Evolutionary conservation across 2,888 invertebrate species (phyloP), one percentile per base, ranked within the genome.

Genomic region (Microctonus aethiopoides): DNA sequence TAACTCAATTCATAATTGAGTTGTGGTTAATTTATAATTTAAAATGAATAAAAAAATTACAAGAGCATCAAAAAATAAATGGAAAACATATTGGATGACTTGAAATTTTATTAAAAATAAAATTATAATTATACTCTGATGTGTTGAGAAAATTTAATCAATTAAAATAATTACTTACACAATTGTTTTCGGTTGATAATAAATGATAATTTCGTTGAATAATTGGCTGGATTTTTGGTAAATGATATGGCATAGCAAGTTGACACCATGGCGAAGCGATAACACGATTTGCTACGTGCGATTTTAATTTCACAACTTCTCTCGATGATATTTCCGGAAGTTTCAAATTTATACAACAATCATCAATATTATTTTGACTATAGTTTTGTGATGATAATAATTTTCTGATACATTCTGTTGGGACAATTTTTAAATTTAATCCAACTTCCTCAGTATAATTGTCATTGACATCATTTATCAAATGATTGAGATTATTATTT

Each of bases 241-340:
- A 81, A 74, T 85, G 83, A 74, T 85, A 82, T n/a, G 83, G 84
- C 70, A 79, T 76, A 26, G 77, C 72, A 26, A 82, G 78, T 72
- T 85, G 85, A 39, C 78, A 76, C 85, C 85, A 85, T 13, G 85
- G 85, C 20, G 85, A 85, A n/a, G 85, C 85, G 1, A 80, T 82
- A 13, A 84, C 85, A 22, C 83, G 80, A 74, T 85, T 85, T 11
- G 84, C 83, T 54, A 85, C 85, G 57, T 82, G 80, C 59, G 80
- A 78, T 54, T 75, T 80, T 22, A 78, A 74, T 29, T 76, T 72
- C 67, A 6, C 22, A 26, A n/a, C 6, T 5, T 29, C 59, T 20
- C 13, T 22, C 3, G 22, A 13, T 13, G 26, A 62, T 0, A 62
- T n/a, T 52, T 61, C 32, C 7, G 41, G 62, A 10, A 26, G 16